Conservation (phyloP, 2,113 vertebrate species). For the Malurus alboscapulatus region DNA sequence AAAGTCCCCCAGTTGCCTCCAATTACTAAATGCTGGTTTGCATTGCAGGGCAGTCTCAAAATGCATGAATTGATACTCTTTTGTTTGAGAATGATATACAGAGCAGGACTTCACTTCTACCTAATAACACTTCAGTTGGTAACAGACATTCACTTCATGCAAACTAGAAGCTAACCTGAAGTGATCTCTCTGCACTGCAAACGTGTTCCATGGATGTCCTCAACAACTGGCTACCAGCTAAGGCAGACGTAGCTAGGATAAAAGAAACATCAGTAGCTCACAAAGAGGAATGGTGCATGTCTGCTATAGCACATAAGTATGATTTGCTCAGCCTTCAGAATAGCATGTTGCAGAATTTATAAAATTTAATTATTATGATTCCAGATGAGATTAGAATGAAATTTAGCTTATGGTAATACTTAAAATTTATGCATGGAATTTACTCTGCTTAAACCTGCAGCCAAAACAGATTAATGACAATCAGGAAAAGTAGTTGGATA, state of each 20-base stretch:
- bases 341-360: background rate
- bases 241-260: background rate
- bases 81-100: background rate
- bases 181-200: background rate
- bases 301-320: background rate
- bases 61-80: background rate
- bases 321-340: background rate
- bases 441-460: background rate
- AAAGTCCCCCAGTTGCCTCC: background rate
- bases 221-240: background rate
- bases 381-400: background rate
- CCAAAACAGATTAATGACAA: background rate
- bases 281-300: accelerated
- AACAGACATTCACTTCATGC: background rate
- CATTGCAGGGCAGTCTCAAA: background rate
- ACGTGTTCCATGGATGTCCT: background rate
- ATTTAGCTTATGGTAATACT: background rate
- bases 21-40: background rate
- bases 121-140: background rate
- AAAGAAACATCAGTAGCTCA: background rate
- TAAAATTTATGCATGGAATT: background rate
- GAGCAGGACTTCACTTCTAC: background rate
- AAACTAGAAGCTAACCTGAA: background rate
- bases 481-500: background rate
- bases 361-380: background rate